Percentiles rank a stretch among this genome's conserved stretches.
phyloP scores from a whole-genome alignment of 2,113 vertebrate species.

The Colinus virginianus region DNA sequence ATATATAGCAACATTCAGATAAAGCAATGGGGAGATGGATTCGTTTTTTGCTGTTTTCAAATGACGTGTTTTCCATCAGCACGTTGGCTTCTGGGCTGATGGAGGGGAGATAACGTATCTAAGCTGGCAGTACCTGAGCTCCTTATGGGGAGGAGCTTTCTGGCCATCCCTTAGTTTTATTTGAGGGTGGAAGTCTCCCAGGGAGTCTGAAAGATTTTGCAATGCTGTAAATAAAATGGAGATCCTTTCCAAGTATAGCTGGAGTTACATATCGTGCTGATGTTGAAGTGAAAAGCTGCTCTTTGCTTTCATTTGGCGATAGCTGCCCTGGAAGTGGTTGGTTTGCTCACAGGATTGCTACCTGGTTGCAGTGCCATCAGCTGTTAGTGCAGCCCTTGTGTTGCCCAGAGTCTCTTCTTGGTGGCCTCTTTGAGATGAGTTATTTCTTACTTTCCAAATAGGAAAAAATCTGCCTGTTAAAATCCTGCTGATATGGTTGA shows the following conservation, averaged over 20 bases:
- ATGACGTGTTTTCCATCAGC: neutral
- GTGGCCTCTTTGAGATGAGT: neutral
- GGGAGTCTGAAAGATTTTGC: neutral
- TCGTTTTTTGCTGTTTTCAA: neutral
- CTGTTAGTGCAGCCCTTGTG: neutral
- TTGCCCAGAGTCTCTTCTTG: neutral
- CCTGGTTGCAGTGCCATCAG: fast-evolving
- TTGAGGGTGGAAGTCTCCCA: neutral
- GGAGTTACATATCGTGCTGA: neutral
- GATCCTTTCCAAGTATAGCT: neutral
- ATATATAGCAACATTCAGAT: neutral
- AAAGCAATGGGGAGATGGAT: neutral
- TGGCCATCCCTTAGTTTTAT: neutral
- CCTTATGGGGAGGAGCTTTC: fast-evolving
- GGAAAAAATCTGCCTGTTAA: neutral
- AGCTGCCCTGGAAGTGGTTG: neutral
- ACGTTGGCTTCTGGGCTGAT: neutral
- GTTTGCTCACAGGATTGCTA: neutral
- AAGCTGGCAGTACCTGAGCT: neutral
- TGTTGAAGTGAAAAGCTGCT: neutral
- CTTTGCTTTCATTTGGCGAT: neutral
- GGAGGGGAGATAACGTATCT: neutral
- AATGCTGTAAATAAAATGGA: neutral
- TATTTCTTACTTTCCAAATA: neutral
- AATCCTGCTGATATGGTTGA: neutral